Evolutionary conservation across 2,113 vertebrate species (phyloP), one percentile per base, ranked within the genome.

Genomic region (Steatornis caripensis): DNA sequence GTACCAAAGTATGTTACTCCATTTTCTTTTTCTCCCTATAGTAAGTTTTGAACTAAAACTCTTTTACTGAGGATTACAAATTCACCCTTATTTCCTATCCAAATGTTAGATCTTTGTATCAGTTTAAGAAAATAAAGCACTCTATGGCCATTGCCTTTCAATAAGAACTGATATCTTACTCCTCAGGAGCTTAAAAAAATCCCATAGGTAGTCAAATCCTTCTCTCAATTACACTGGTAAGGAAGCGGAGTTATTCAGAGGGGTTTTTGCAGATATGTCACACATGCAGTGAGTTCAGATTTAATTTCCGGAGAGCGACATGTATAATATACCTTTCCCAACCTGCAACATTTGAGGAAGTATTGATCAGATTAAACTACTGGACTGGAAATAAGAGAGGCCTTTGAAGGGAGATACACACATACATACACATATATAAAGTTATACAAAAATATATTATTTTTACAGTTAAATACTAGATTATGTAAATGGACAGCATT

Each of bases 71-170:
- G 6, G 49, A 45, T 86, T 88, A 93, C 7, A 62, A 75, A 58
- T 46, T 39, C 64, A 62, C 22, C 14, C 34, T 64, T 46, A 62
- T 72, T 88, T 95, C n/a, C 48, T 48, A n/a, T 9, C 43, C 41
- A 46, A 41, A 72, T 58, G 34, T 54, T 84, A 76, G 34, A 60
- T 62, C 83, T 91, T 77, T n/a, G 58, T 46, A 77, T 65, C 32
- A 80, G 26, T 79, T 76, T 61, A 88, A 57, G 54, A 55, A 95
- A 96, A 90, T 70, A 45, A 61, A 87, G 45, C 17, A 83, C 29
- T 15, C n/a, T 76, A 24, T 53, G 27, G 57, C 36, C 36, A 72
- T 4, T 64, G 36, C 6, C 11, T 20, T 85, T 92, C 71, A 62
- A 36, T 66, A 75, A 54, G 24, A 93, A 41, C 8, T 32, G 54